Base-by-base conservation (phyloP, 2,888 invertebrate genomes). In the Xestia ashworthii region DNA sequence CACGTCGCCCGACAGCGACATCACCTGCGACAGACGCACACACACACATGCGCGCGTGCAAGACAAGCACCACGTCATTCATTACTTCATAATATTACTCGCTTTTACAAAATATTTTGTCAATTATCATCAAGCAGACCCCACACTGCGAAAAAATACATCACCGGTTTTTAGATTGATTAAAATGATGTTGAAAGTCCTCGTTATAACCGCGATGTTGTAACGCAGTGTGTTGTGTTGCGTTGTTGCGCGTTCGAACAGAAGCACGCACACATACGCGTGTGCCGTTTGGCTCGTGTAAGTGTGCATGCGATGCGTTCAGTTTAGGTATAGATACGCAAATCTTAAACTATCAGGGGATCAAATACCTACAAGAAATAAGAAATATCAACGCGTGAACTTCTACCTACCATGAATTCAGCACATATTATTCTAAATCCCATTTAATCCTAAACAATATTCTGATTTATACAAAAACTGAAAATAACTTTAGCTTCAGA, bases 1-100 rank as follows among this genome's bases (percentile, higher is more conserved):
- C 95, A 99, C 98, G 97, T 99, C 99, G 90, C 99, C 99, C 95
- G 99, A 99, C 95, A 99, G 97, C 95, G 99, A 99, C 99, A 99
- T 99, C 93, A 96, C 96, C 96, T 96, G 95, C 90, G 48, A 53
- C 60, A 66, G 50, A 55, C 41, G 46, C 19, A n/a, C 19, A 50
- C n/a, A 16, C 41, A 41, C 67, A 44, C 16, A 60, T 11, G 12
- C n/a, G 22, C 19, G 32, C 38, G 41, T 19, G 50, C 74, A 53
- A 72, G 8, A 8, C 16, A 73, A 73, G 74, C 74, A 74, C 3
- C 16, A 11, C 11, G 74, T 32, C 48, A 38, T 6, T 16, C 4
- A 41, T 22, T 72, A 25, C 25, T 11, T 11, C 53, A 9, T n/a
- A n/a, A n/a, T n/a, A n/a, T n/a, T n/a, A n/a, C n/a, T n/a, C 22